Evolutionary conservation across 2,888 invertebrate species (phyloP).

Genomic region (Nemoura dubitans): DNA sequence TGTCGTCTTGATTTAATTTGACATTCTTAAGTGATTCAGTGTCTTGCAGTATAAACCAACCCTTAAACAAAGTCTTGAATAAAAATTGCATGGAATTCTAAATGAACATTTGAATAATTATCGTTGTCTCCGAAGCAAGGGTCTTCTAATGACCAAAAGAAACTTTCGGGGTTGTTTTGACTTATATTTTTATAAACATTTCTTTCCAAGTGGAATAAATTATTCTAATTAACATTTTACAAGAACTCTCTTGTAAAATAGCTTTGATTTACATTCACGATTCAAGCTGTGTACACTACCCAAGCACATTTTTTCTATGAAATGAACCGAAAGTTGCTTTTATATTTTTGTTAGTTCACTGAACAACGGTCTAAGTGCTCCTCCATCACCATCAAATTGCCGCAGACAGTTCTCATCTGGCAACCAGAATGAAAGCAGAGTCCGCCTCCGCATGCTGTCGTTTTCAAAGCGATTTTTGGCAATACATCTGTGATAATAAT

Average conservation of each 20-base stretch:
- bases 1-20: constrained; percentile 33
- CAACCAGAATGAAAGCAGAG: too few relatives aligned
- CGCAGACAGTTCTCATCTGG: too few relatives aligned
- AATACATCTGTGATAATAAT: not conserved
- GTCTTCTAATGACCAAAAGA: not conserved
- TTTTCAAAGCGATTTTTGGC: not conserved
- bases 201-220: not conserved
- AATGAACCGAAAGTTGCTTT: too few relatives aligned
- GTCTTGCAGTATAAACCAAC: constrained; percentile 33
- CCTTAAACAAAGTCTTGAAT: constrained; percentile 30
- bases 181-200: not conserved
- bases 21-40: constrained; percentile 18
- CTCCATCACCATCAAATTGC: too few relatives aligned
- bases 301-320: too few relatives aligned
- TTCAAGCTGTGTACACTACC: too few relatives aligned
- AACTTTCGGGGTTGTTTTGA: not conserved
- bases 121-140: constrained; percentile 28
- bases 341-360: too few relatives aligned
- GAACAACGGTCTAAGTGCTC: too few relatives aligned
- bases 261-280: too few relatives aligned
- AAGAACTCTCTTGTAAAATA: not conserved
- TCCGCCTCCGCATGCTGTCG: not conserved
- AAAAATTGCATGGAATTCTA: constrained; percentile 34
- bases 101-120: constrained; percentile 39
- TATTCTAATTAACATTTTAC: not conserved